Evolutionary conservation across 2,113 vertebrate species (phyloP), one percentile per base, ranked within the genome.

Genomic region (Tinamus guttatus): DNA sequence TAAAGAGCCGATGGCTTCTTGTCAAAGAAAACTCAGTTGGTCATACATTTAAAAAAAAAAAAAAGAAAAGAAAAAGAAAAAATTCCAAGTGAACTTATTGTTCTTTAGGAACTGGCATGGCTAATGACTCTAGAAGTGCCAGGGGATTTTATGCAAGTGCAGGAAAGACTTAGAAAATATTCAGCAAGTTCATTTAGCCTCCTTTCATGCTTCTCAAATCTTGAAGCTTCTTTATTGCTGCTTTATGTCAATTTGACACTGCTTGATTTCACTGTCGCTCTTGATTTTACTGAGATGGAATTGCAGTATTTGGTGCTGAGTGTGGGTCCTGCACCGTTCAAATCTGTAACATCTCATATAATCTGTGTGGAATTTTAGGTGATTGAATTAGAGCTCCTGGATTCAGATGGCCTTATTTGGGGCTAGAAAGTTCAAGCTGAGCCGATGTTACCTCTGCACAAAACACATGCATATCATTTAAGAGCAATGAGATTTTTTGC

Each of bases 141-240:
- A 20, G 82, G 83, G 93, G 95, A 93, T 94, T 95, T 95, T 86
- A 78, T 81, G 76, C 5, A n/a, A 94, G 62, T 45, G 40, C 49
- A 85, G 92, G 80, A 81, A 84, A 93, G 54, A 81, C 90, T 94
- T 86, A 87, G 65, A 81, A 96, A 92, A 95, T 87, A 80, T 79
- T 94, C 92, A 92, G 83, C 65, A 56, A 93, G 93, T 96, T 96
- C 92, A 89, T 95, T 94, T 89, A 82, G 92, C 49, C 83, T 92
- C 54, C 74, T 89, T 94, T 95, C 81, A 89, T 85, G 92, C 92
- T 81, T 96, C 81, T 95, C 74, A 84, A 73, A 81, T 96, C 87
- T 58, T 41, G 81, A 86, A 71, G 69, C 67, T 90, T 68, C 81
- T 84, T 96, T 94, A 93, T 88, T 92, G 83, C 74, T 73, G 77